These are phyloP conservation scores for Megaceryle alcyon DNA, from an alignment of 2,797 vertebrate species.

Conservation along the genomic window DNA sequence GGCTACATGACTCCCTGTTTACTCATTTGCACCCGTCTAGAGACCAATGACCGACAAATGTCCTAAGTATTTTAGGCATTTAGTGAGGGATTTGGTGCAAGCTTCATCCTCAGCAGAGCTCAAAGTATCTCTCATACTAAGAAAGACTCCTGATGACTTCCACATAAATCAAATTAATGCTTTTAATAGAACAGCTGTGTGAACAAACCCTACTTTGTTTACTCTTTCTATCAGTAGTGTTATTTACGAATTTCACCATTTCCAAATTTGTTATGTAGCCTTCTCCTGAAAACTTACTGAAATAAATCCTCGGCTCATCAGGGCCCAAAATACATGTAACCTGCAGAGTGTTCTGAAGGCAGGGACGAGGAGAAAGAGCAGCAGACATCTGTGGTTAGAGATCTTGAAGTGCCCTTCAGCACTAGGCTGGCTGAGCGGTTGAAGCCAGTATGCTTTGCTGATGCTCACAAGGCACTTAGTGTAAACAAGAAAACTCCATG, in stretches of 20 bases:
- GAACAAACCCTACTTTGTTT: neutral
- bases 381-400: neutral
- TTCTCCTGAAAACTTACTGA: neutral
- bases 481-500: neutral
- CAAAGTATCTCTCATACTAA: neutral
- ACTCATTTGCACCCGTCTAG: neutral
- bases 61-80: slow-evolving; percentile 28
- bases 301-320: neutral
- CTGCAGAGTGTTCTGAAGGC: neutral
- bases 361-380: neutral
- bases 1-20: slow-evolving; percentile 15
- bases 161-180: neutral
- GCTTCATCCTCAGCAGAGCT: neutral
- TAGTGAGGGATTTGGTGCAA: neutral
- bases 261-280: neutral
- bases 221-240: neutral
- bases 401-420: neutral
- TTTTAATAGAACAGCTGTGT: neutral
- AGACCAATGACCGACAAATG: neutral
- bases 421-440: rapidly evolving
- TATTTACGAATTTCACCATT: neutral
- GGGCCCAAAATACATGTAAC: neutral
- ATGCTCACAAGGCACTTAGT: neutral
- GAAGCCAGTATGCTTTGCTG: neutral
- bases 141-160: neutral